Evolutionary conservation across 2,888 invertebrate species (phyloP), one percentile per base, ranked within the genome.

Genomic region (Microdon myrmicae): DNA sequence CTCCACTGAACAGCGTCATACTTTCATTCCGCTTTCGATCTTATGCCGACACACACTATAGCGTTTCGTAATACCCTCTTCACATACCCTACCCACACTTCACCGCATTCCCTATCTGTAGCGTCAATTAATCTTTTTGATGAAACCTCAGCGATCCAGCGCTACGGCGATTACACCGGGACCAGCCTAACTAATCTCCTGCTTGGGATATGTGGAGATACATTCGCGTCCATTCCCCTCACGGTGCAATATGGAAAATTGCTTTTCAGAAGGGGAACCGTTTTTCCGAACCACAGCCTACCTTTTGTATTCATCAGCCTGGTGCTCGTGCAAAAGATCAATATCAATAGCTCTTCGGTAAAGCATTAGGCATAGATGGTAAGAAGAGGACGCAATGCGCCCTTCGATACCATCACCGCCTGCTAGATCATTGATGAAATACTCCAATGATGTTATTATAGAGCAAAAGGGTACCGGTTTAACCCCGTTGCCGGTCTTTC

Each of bases 111-210:
- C 31, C 32, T 61, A 58, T 53, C 58, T 58, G 58, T 58, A 53
- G 51, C 64, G 64, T 64, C 64, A 64, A 64, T 64, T 64, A 64
- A 64, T 64, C 64, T 64, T 64, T 58, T 53, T 64, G 56, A 64
- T 58, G 64, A 58, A 58, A 58, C 58, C 56, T n/a, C 19, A 28
- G 19, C 14, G 8, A 12, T 9, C 10, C n/a, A 7, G 5, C 19
- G 29, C 35, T 35, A 13, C 23, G 9, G 13, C 14, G 13, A 25
- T n/a, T n/a, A n/a, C n/a, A n/a, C n/a, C n/a, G n/a, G n/a, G n/a
- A n/a, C n/a, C n/a, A n/a, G n/a, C n/a, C n/a, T n/a, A n/a, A n/a
- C n/a, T n/a, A n/a, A n/a, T n/a, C n/a, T n/a, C n/a, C n/a, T n/a
- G n/a, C n/a, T n/a, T n/a, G n/a, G n/a, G n/a, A n/a, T n/a, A n/a